A percentile compares a stretch with the other conserved stretches of the same genome.
phyloP scores from a whole-genome alignment of 2,113 vertebrate genomes.

The Crotalus viridis region DNA sequence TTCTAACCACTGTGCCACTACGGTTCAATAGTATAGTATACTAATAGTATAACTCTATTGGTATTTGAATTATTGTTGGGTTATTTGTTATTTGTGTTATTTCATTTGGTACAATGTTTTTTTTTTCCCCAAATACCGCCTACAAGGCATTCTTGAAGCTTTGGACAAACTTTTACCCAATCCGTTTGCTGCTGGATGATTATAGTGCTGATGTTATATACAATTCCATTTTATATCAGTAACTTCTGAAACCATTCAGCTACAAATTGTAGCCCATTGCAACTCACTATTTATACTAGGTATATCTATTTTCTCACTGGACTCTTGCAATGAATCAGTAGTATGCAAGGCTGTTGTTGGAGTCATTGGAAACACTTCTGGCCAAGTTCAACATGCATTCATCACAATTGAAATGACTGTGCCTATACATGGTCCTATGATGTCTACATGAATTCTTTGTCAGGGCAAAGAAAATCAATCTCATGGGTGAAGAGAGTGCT shows the following conservation, averaged over 20 bases:
- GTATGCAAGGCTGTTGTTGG: not conserved
- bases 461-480: not conserved
- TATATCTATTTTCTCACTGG: not conserved
- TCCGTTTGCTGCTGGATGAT: not conserved
- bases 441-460: not conserved
- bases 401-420: not conserved
- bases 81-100: not conserved
- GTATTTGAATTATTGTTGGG: not conserved
- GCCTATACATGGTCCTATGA: not conserved
- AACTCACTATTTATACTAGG: not conserved
- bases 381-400: not conserved
- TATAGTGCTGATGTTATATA: not conserved
- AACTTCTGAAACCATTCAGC: not conserved
- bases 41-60: not conserved
- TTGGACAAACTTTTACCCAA: not conserved
- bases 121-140: not conserved
- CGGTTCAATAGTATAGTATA: no score
- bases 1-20: no score
- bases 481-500: not conserved
- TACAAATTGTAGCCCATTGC: not conserved
- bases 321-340: not conserved
- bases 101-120: not conserved
- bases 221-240: not conserved
- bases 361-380: not conserved
- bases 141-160: not conserved